Base-by-base conservation (phyloP, 2,888 invertebrate genomes). In the Andrena marginata region DNA sequence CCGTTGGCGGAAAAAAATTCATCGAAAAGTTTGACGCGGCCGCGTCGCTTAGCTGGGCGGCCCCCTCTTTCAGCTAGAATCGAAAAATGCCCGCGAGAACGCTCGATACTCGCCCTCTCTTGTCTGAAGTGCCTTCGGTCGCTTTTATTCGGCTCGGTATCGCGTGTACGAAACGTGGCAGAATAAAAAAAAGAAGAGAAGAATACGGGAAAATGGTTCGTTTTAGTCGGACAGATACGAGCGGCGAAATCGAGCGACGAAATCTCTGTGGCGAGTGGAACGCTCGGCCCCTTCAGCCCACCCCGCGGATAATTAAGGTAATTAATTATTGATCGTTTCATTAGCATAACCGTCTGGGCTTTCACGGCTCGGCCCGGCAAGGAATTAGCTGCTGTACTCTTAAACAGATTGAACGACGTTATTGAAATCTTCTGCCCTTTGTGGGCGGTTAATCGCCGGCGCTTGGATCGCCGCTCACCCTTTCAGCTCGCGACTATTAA, bases 271-370 rank as follows among this genome's bases (percentile, higher is more conserved):
- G 23, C 20, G 31, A 26, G 42, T 67, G 31, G 54, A 63, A 23
- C 72, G 69, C 63, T 73, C 48, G 31, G 59, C 59, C 64, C 23
- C 48, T 10, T 56, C 23, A 49, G 13, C 60, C 51, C n/a, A n/a
- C n/a, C 56, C 67, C 70, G 35, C 82, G 77, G 77, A 20, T 67
- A 82, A 78, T 78, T 79, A 76, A 56, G 49, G 35, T 59, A 60
- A 56, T 82, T 76, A 69, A 76, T 83, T 82, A 84, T 84, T 72
- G 74, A 81, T 67, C 80, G 73, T 83, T 80, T 74, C 73, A 74
- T 81, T 77, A 81, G 77, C 73, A 70, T 59, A 77, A 74, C 71
- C 26, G 49, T 33, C 62, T 62, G 29, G 60, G 65, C 51, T 72
- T 71, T 54, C 26, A 68, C 62, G 54, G 78, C 26, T 65, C 54